phyloP scores from a whole-genome alignment of 1,140 invertebrate species.

The Neotoxoptera formosana region DNA sequence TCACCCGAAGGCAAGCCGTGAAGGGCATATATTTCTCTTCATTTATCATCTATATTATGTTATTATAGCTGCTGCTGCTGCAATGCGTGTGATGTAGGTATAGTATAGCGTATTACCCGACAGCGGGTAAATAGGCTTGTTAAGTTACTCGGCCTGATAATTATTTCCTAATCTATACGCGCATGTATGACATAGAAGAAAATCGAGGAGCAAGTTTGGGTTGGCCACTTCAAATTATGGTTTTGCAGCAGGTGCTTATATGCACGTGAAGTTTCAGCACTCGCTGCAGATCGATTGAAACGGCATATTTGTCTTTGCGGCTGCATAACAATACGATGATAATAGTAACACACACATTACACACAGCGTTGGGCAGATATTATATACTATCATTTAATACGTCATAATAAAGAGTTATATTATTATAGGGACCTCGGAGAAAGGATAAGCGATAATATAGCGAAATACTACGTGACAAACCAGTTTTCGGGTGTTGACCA shows the following conservation, averaged over 20 bases:
- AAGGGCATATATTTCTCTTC: not conserved
- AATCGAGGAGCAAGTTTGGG: not conserved
- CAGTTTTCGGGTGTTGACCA: constrained; percentile 56
- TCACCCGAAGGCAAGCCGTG: not conserved
- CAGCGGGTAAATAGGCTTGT: not conserved
- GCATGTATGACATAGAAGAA: not conserved
- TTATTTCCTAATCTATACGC: not conserved
- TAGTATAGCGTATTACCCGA: not conserved
- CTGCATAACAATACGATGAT: not conserved
- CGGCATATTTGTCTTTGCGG: not conserved
- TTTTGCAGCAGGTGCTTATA: not conserved
- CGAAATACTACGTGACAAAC: constrained; percentile 31
- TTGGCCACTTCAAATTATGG: not conserved
- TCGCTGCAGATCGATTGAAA: not conserved
- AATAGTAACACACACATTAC: not conserved
- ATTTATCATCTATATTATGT: not conserved
- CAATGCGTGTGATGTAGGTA: no score
- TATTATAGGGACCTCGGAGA: not conserved
- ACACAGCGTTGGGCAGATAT: not conserved
- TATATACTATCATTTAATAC: not conserved
- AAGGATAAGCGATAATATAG: not conserved
- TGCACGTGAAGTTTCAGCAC: not conserved
- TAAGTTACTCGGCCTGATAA: not conserved
- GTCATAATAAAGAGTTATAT: not conserved
- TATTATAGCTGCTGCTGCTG: not conserved